These are phyloP conservation scores for Epinephelus lanceolatus DNA, from an alignment of 2,113 vertebrate genomes.

Conservation along the genomic window DNA sequence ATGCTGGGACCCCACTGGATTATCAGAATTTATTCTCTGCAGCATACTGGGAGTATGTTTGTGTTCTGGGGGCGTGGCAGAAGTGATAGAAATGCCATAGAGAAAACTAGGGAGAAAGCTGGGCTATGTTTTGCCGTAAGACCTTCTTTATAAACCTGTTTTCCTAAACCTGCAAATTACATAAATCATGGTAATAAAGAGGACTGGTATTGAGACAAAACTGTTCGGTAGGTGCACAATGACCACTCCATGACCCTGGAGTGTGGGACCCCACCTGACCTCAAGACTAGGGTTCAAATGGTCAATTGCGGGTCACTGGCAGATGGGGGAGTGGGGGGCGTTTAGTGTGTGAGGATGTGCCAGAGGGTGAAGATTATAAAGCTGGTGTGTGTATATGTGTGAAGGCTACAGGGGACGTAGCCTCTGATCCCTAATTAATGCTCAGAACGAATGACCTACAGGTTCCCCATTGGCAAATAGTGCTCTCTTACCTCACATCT, in stretches of 20 bases:
- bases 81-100: conserved; percentile 50
- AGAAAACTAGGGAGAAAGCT: conserved; percentile 74
- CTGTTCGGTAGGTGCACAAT: conserved; percentile 77
- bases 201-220: conserved; percentile 85
- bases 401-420: conserved; percentile 37
- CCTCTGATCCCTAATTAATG: conserved; percentile 85
- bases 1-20: conserved; percentile 77
- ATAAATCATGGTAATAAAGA: conserved; percentile 96
- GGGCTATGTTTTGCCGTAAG: conserved; percentile 83
- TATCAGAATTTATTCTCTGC: conserved; percentile 90
- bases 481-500: not conserved
- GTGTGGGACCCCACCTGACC: conserved; percentile 91
- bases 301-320: conserved; percentile 95
- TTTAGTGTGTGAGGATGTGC: conserved; percentile 41
- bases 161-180: conserved; percentile 90
- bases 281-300: conserved; percentile 91
- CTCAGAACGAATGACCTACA: conserved; percentile 80
- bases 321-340: conserved; percentile 52
- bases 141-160: conserved; percentile 72
- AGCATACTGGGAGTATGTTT: conserved; percentile 70
- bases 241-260: conserved; percentile 95
- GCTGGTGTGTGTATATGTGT: conserved; percentile 49
- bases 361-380: conserved; percentile 53
- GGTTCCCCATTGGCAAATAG: conserved; percentile 42
- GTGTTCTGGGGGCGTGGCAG: conserved; percentile 66